Evolutionary conservation across 2,113 vertebrate species (phyloP).

Genomic region (Callocephalon fimbriatum): DNA sequence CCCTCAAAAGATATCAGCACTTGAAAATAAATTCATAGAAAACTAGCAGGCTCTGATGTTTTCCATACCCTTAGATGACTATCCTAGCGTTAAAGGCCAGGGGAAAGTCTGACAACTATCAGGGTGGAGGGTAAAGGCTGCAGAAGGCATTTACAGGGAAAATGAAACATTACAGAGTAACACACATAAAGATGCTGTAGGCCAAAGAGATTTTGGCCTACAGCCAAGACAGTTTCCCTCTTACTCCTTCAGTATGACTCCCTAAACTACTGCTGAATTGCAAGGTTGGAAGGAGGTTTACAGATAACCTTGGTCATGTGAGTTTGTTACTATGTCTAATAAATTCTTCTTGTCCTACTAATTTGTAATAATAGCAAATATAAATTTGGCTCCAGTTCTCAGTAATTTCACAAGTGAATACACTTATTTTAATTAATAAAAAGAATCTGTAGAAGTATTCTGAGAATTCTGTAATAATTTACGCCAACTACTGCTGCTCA

Average conservation of each 20-base stretch:
- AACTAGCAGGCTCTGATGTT: neutral
- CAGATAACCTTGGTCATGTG: neutral
- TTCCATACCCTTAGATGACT: neutral
- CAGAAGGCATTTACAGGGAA: neutral
- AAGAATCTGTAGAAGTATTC: neutral
- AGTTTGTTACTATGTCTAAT: accelerated
- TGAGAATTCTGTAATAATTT: neutral
- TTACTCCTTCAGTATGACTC: neutral
- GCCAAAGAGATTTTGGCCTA: neutral
- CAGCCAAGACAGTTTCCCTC: neutral
- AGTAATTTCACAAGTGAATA: neutral
- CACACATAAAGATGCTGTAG: neutral
- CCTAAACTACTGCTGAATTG: neutral
- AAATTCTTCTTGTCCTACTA: neutral
- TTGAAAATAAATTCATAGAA: neutral
- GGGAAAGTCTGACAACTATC: neutral
- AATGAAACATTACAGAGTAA: neutral
- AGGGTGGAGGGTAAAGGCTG: neutral
- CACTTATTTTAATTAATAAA: neutral
- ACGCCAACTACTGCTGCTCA: neutral
- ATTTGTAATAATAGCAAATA: neutral
- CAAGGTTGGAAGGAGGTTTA: neutral
- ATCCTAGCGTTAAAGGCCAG: neutral
- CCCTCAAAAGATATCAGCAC: neutral
- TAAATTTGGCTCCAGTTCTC: neutral